A percentile compares a stretch with the other conserved stretches of the same genome.
Conservation (phyloP, 2,797 vertebrate species). For the Eulemur mongoz region DNA sequence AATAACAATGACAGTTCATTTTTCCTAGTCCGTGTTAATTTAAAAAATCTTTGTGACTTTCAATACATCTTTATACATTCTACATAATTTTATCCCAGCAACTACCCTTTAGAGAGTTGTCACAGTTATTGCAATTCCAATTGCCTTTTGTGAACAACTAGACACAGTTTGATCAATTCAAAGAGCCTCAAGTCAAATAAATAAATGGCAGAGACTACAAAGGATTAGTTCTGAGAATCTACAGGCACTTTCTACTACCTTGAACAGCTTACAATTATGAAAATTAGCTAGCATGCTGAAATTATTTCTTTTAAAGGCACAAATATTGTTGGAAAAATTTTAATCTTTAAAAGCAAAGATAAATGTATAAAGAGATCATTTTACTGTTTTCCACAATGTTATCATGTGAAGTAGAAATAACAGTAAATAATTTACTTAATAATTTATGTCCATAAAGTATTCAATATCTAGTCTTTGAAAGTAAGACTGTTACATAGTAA, state of each 20-base stretch:
- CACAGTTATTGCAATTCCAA: neutral
- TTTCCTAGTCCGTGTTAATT: neutral
- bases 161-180: neutral
- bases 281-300: neutral
- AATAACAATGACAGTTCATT: neutral
- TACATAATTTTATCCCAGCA: neutral
- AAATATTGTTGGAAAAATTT: neutral
- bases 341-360: neutral
- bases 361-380: neutral
- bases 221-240: neutral
- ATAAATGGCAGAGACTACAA: neutral
- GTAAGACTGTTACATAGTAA: neutral
- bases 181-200: neutral
- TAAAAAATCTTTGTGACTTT: neutral
- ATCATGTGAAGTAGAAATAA: neutral
- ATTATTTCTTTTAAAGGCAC: neutral
- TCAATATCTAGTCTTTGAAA: neutral
- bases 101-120: neutral
- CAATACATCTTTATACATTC: neutral
- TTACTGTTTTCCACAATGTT: neutral
- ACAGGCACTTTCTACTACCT: neutral
- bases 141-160: neutral
- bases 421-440: neutral
- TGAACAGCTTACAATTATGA: neutral
- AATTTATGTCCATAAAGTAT: neutral